These are phyloP conservation scores for Drosophila paracracens DNA, from an alignment of 2,888 invertebrate species.

Conservation along the genomic window DNA sequence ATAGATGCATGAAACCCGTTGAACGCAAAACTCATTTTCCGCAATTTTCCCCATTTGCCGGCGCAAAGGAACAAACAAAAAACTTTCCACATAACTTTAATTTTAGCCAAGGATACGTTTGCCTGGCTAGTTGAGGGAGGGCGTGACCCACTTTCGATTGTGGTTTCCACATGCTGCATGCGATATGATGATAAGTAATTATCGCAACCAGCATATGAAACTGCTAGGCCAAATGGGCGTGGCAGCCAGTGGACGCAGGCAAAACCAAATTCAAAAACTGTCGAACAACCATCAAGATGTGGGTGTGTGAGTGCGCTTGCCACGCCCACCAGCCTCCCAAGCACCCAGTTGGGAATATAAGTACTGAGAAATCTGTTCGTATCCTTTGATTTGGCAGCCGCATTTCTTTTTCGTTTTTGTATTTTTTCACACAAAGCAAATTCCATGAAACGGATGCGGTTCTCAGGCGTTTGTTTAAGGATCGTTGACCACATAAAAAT, in stretches of 20 bases:
- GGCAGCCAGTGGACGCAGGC: conserved; percentile 24
- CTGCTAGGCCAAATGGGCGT: conserved; percentile 27
- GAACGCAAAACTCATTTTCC: conserved; percentile 15
- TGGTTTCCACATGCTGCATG: neutral
- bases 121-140: neutral
- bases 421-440: conserved; percentile 36
- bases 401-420: conserved; percentile 18
- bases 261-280: conserved; percentile 6
- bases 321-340: conserved; percentile 37
- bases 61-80: neutral
- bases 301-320: conserved; percentile 20
- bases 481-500: conserved; percentile 78
- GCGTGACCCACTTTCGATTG: conserved; percentile 51
- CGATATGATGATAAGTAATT: conserved; percentile 33
- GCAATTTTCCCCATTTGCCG: conserved; percentile 17
- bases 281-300: conserved; percentile 30
- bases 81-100: conserved; percentile 38
- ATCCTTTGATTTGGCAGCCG: conserved; percentile 45
- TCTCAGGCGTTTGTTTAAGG: conserved; percentile 53
- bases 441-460: conserved; percentile 47
- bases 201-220: conserved; percentile 27
- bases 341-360: neutral
- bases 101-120: conserved; percentile 35
- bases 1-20: conserved; percentile 17
- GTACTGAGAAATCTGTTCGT: conserved; percentile 33